A percentile compares a stretch with the other conserved stretches of the same genome.
phyloP scores from a whole-genome alignment of 2,113 vertebrate species.

The Numida meleagris region DNA sequence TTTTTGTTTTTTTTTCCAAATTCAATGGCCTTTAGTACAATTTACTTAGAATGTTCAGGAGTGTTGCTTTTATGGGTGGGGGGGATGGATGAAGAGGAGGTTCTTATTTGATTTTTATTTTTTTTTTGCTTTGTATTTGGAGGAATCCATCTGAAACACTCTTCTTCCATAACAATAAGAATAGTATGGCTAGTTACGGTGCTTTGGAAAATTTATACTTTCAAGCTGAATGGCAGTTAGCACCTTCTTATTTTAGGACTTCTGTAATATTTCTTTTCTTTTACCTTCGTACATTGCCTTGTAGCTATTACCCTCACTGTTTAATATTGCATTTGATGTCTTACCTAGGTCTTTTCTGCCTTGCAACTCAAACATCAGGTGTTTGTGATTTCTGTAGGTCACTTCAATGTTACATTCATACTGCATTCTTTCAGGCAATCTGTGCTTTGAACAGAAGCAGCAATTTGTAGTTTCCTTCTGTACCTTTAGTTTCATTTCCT shows the following conservation, averaged over 20 bases:
- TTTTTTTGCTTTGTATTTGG: background rate
- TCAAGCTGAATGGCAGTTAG: slow-evolving; percentile 72
- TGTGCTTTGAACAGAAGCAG: slow-evolving; percentile 54
- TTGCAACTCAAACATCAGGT: slow-evolving; percentile 23
- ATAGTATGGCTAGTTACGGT: slow-evolving; percentile 45
- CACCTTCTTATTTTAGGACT: slow-evolving; percentile 57
- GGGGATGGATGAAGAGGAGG: background rate
- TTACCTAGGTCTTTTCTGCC: slow-evolving; percentile 16
- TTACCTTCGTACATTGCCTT: slow-evolving; percentile 55
- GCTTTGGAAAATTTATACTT: slow-evolving; percentile 62
- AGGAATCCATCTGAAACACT: background rate
- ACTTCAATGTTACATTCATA: slow-evolving; percentile 70
- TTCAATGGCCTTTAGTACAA: background rate
- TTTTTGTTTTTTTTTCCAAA: background rate
- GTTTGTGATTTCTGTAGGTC: slow-evolving; percentile 72
- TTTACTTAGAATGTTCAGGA: background rate
- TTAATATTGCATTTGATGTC: slow-evolving; percentile 33
- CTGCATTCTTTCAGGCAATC: slow-evolving; percentile 55
- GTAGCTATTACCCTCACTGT: slow-evolving; percentile 50
- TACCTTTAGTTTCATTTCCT: background rate
- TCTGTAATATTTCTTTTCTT: slow-evolving; percentile 65
- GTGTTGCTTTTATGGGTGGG: no score
- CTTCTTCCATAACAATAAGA: background rate
- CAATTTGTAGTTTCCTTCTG: background rate
- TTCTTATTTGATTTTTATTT: background rate